These are phyloP conservation scores for Ailuropoda melanoleuca DNA, from an alignment of 2,113 vertebrate species.

Conservation along the genomic window DNA sequence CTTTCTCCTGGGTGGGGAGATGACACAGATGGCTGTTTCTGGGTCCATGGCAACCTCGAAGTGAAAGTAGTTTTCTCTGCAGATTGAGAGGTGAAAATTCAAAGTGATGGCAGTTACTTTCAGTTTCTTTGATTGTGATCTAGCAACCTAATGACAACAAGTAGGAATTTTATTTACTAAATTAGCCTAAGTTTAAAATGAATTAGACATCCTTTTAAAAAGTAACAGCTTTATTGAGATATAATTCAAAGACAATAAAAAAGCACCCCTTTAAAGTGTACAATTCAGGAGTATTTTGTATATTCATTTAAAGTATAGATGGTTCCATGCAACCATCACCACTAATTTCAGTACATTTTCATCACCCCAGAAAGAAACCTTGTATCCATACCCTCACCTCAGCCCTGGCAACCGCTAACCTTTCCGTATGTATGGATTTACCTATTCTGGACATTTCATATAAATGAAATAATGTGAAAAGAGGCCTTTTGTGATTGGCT, in stretches of 20 bases:
- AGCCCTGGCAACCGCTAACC: background rate
- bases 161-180: conserved; percentile 27
- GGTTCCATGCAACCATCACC: background rate
- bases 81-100: conserved; percentile 37
- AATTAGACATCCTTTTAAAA: conserved; percentile 30
- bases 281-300: background rate
- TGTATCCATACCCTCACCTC: background rate
- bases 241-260: background rate
- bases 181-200: background rate
- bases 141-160: background rate
- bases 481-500: background rate
- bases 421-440: conserved; percentile 29
- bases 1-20: background rate
- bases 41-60: background rate
- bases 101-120: background rate
- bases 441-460: background rate
- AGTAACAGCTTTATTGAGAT: background rate
- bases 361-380: background rate
- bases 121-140: conserved; percentile 29
- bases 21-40: background rate
- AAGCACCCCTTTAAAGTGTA: background rate
- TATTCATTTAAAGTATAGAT: background rate
- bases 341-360: conserved; percentile 17
- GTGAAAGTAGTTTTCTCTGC: conserved; percentile 3
- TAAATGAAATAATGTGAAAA: background rate